Evolutionary conservation across 2,113 vertebrate species (phyloP).

Genomic region (Chitala chitala): DNA sequence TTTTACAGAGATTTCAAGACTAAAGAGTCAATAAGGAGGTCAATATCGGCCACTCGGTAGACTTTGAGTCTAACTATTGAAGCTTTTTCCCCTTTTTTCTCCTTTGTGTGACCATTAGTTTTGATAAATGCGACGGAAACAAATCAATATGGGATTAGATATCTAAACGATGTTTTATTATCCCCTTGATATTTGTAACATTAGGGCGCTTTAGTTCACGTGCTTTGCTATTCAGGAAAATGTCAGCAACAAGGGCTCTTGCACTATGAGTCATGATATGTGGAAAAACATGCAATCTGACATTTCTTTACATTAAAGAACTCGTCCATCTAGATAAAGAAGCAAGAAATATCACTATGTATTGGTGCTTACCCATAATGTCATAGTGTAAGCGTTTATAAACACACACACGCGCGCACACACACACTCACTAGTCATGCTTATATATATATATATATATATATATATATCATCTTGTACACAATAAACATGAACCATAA

Average conservation of each 20-base stretch:
- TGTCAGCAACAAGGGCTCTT: slow-evolving; percentile 23
- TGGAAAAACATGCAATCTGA: slow-evolving; percentile 7
- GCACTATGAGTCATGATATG: slow-evolving; percentile 13
- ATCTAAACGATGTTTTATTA: slow-evolving; percentile 29
- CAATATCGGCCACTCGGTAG: slow-evolving; percentile 30
- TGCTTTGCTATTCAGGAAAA: slow-evolving; percentile 23
- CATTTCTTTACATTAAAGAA: slow-evolving; percentile 16
- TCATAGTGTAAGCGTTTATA: slow-evolving; percentile 2
- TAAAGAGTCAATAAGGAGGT: slow-evolving; percentile 31
- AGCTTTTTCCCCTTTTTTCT: slow-evolving; percentile 7
- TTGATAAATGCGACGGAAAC: slow-evolving; percentile 28
- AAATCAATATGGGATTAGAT: slow-evolving; percentile 30
- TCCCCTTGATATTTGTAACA: slow-evolving; percentile 26
- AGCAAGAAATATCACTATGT: slow-evolving; percentile 7
- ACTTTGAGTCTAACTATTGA: slow-evolving; percentile 27
- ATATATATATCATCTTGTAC: not conserved
- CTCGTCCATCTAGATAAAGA: slow-evolving; percentile 12
- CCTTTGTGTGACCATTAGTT: slow-evolving; percentile 28
- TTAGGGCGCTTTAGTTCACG: slow-evolving; percentile 21
- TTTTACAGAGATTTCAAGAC: slow-evolving; percentile 25
- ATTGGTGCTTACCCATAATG: not conserved
- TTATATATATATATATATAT: not conserved
- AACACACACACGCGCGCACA: too few species aligned
- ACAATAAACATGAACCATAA: not conserved
- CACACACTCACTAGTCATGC: not conserved